Evolutionary conservation across 2,113 vertebrate genomes (phyloP).

Genomic region (Uria aalge): DNA sequence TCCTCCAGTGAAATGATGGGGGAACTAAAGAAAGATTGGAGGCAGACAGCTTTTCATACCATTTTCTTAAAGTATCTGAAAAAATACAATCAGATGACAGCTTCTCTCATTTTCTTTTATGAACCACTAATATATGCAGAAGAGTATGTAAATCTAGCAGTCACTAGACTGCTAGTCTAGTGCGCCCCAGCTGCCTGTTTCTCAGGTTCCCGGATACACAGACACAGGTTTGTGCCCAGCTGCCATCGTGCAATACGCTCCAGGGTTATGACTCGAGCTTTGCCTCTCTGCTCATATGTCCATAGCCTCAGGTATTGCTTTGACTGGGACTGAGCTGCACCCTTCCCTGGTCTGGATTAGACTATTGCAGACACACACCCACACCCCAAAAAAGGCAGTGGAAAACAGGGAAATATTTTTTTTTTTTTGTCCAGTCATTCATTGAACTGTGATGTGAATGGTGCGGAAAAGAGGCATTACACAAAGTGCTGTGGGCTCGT

Average conservation of each 20-base stretch:
- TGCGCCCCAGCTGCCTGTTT: not conserved
- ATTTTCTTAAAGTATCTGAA: not conserved
- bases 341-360: not conserved
- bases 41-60: not conserved
- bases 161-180: not conserved
- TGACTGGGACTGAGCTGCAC: not conserved
- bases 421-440: not conserved
- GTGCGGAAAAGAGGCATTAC: not conserved
- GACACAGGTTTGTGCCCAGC: not conserved
- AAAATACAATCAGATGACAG: not conserved
- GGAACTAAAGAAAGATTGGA: not conserved
- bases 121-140: not conserved
- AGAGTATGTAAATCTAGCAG: not conserved
- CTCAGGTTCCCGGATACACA: not conserved
- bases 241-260: rapidly evolving
- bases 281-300: not conserved
- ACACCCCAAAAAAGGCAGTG: rapidly evolving
- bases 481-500: rapidly evolving
- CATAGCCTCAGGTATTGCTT: not conserved
- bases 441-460: not conserved
- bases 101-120: not conserved
- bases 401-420: not conserved
- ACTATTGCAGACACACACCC: rapidly evolving
- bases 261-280: not conserved
- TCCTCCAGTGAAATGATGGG: not conserved